Percentiles rank a stretch among this genome's conserved stretches.
phyloP scores from a whole-genome alignment of 2,113 vertebrate genomes.

The Varanus salvator region DNA sequence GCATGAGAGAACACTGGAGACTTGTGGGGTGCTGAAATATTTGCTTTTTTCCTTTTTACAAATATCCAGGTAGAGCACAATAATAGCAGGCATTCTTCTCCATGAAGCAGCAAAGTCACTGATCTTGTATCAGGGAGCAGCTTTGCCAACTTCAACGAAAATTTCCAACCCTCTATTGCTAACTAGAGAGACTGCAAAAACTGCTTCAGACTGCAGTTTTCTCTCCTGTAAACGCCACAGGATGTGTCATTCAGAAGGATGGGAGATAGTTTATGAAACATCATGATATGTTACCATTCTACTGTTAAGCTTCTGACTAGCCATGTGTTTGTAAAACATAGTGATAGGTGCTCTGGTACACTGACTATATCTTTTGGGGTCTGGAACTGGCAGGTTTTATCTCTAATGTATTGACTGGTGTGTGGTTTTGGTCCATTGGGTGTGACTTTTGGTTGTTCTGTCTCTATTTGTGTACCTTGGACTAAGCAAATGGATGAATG shows the following conservation, averaged over 20 bases:
- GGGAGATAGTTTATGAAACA: neutral
- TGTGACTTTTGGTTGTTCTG: too few relatives aligned
- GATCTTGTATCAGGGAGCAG: neutral
- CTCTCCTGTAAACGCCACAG: neutral
- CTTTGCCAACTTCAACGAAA: neutral
- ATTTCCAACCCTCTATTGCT: neutral
- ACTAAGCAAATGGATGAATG: too few relatives aligned
- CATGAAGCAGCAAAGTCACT: neutral
- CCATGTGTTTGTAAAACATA: neutral
- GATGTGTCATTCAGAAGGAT: neutral
- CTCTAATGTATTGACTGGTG: neutral
- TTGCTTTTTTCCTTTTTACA: neutral
- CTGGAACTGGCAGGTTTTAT: neutral
- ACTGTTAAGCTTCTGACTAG: neutral
- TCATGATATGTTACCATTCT: neutral
- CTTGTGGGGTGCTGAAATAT: neutral
- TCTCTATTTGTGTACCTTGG: too few relatives aligned
- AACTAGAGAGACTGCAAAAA: neutral
- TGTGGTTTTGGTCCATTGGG: too few relatives aligned
- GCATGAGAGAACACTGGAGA: neutral
- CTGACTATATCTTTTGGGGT: too few relatives aligned
- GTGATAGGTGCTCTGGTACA: neutral
- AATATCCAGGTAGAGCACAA: neutral
- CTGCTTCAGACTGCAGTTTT: neutral
- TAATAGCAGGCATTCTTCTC: neutral